Evolutionary conservation across 2,797 vertebrate species (phyloP), one percentile per base, ranked within the genome.

Genomic region (Alosa sapidissima): DNA sequence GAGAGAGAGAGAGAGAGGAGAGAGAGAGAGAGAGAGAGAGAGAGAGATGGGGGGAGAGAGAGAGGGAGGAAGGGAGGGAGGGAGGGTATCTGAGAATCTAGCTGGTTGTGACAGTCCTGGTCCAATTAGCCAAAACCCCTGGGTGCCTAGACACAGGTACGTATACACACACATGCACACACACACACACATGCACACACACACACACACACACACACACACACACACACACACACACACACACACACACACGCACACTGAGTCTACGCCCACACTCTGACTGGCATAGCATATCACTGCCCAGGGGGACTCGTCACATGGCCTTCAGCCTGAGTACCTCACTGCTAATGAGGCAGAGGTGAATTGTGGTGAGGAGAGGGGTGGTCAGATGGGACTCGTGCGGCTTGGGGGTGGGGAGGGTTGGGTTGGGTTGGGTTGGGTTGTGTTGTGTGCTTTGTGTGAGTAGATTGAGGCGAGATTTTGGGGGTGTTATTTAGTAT

Each of bases 61-160:
- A 28, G 28, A 28, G 28, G 28, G 28, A 28, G 28, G 28, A 1
- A 28, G 28, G 28, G 28, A 58, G 55, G 21, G 16, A 28, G 28
- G 28, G 28, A 58, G 55, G 21, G 16, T 16, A 19, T 19, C 58
- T 28, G 60, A 28, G 24, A 65, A 65, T 8, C 24, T 65, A 16
- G 68, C 33, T 75, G 13, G 41, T 41, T 41, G 36, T 75, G 68
- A 75, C 68, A 75, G 5, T 75, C 68, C 68, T 75, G 68, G 68
- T 33, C 65, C 65, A 72, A 72, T 72, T 72, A 72, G 10, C 24
- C 65, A 72, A 9, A 36, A 24, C 33, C 68, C 36, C 16, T 75
- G 68, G 5, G 68, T 72, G 10, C 33, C 65, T 5, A 13, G 58
- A 13, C 65, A 68, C 65, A 36, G 51, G 51, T n/a, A 68, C 28